Evolutionary conservation across 2,888 invertebrate species (phyloP).

Genomic region (Acanthosoma haemorrhoidale): DNA sequence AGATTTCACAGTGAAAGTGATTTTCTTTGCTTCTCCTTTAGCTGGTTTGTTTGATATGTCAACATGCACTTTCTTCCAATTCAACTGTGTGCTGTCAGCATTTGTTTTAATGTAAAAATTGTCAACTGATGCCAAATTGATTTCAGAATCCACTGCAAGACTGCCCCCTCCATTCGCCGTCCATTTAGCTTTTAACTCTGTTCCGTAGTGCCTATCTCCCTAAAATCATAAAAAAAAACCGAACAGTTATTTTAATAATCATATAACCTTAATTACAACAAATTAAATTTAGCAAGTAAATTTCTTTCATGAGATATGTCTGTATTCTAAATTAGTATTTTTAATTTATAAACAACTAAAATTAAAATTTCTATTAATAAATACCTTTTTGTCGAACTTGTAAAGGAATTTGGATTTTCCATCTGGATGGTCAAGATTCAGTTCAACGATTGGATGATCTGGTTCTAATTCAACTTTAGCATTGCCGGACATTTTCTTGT

Average conservation of each 20-base stretch:
- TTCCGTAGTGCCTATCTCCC: conserved; percentile 35
- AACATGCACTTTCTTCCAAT: conserved; percentile 59
- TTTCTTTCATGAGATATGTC: too few species aligned
- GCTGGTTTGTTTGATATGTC: conserved; percentile 60
- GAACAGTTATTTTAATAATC: background rate
- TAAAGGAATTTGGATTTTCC: conserved; percentile 47
- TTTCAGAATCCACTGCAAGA: conserved; percentile 49
- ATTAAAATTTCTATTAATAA: too few species aligned
- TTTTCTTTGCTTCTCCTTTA: conserved; percentile 52
- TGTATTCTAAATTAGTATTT: background rate
- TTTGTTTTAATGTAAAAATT: conserved; percentile 58
- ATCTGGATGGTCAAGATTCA: conserved; percentile 54
- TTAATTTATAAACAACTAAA: background rate
- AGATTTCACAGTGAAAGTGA: conserved; percentile 60
- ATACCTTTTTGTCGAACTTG: conserved; percentile 48
- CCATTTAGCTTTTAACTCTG: conserved; percentile 41
- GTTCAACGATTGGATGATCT: conserved; percentile 54
- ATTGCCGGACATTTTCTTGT: conserved; percentile 55
- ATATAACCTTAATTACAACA: background rate
- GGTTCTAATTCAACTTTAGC: conserved; percentile 52
- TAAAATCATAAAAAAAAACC: conserved; percentile 26
- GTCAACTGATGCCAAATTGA: conserved; percentile 56
- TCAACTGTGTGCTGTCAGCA: conserved; percentile 59
- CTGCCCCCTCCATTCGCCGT: conserved; percentile 42
- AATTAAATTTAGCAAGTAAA: too few species aligned